Evolutionary conservation across 2,113 vertebrate species (phyloP).

Genomic region (Pycnonotus jocosus): DNA sequence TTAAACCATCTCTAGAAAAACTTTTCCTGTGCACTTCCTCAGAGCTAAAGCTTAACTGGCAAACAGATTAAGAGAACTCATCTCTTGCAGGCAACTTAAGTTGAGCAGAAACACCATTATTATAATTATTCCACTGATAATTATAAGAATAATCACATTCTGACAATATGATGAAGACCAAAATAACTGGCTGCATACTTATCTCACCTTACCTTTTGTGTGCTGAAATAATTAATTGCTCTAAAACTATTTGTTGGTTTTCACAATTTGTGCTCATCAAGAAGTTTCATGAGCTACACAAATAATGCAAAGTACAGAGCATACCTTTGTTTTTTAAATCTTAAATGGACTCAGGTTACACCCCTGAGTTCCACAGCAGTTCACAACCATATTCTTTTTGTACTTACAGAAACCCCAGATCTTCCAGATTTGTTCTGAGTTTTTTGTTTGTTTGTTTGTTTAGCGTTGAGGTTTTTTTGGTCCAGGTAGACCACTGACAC

Average conservation of each 20-base stretch:
- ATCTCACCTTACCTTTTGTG: neutral
- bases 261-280: neutral
- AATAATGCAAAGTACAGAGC: neutral
- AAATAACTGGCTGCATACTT: neutral
- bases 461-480: accelerated
- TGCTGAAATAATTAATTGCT: neutral
- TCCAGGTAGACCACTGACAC: neutral
- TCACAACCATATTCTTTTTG: neutral
- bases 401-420: neutral
- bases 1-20: neutral
- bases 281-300: neutral
- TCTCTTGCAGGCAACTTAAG: neutral
- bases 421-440: neutral
- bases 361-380: neutral
- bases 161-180: neutral
- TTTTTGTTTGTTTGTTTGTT: neutral
- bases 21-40: neutral
- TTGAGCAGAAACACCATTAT: neutral
- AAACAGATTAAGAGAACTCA: neutral
- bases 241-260: neutral
- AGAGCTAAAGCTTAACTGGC: neutral
- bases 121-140: neutral
- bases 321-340: accelerated
- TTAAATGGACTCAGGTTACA: neutral
- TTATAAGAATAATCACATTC: neutral